These are phyloP conservation scores for Scotopteryx bipunctaria DNA, from an alignment of 2,888 invertebrate genomes.

Conservation along the genomic window DNA sequence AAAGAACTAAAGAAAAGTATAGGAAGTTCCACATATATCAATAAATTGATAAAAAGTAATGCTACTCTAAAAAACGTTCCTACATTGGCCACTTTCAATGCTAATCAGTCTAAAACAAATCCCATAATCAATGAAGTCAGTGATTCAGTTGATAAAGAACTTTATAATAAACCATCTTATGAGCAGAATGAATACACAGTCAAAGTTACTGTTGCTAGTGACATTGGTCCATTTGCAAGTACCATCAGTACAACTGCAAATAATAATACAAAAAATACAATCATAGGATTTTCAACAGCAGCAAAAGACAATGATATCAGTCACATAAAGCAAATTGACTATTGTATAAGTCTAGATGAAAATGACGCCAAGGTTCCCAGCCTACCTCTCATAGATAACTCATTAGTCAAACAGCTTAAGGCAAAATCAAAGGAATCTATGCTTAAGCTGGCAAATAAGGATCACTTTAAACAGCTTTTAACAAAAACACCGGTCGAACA, in stretches of 20 bases:
- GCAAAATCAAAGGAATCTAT: neutral
- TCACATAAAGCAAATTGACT: neutral
- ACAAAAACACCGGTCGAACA: neutral
- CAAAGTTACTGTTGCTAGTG: neutral
- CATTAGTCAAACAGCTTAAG: neutral
- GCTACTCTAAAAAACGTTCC: too few relatives aligned
- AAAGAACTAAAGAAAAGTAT: neutral
- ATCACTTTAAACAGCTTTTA: neutral
- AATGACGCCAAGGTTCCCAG: neutral
- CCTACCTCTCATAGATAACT: neutral
- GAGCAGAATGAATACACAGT: neutral
- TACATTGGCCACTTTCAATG: too few relatives aligned
- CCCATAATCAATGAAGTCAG: neutral
- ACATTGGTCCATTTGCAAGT: neutral
- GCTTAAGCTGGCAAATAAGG: neutral
- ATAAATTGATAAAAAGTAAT: too few relatives aligned
- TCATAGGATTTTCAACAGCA: neutral
- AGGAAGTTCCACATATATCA: neutral
- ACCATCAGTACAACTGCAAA: too few relatives aligned
- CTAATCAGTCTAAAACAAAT: neutral
- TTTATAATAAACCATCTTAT: neutral
- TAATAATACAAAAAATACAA: neutral
- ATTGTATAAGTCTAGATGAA: constrained; percentile 2
- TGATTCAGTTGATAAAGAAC: neutral
- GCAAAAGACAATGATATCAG: neutral